Evolutionary conservation across 2,113 vertebrate species (phyloP).

Genomic region (Pollimyrus isidori): DNA sequence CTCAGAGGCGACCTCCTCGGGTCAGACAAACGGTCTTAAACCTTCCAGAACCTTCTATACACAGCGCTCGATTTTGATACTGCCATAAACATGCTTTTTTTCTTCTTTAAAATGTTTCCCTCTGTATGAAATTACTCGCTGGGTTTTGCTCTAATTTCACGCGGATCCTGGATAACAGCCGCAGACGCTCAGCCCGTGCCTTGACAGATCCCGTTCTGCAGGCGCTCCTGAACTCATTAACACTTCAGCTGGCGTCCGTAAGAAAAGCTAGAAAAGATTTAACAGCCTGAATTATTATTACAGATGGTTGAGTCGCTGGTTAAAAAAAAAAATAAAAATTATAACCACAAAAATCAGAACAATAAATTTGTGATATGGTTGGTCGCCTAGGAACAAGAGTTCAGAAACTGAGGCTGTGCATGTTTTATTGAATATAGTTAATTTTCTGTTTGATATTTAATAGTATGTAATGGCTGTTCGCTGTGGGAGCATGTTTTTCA

Average conservation of each 20-base stretch:
- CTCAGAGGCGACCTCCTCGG: background rate
- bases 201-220: slow-evolving; percentile 13
- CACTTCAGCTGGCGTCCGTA: background rate
- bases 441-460: slow-evolving; percentile 1
- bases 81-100: background rate
- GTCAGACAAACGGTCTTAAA: background rate
- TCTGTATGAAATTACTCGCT: background rate
- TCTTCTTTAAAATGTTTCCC: background rate
- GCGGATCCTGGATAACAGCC: background rate
- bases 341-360: background rate
- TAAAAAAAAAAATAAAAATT: background rate
- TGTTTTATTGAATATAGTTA: background rate
- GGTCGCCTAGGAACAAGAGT: background rate
- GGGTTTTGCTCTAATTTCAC: background rate
- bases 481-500: background rate
- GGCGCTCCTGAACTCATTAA: slow-evolving; percentile 28
- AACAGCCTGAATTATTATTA: slow-evolving; percentile 16
- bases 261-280: slow-evolving; percentile 13
- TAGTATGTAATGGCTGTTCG: background rate
- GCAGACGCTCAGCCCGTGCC: slow-evolving; percentile 6
- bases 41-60: background rate
- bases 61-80: background rate
- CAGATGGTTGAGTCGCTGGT: background rate
- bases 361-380: background rate
- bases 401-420: background rate